Evolutionary conservation across 1,140 invertebrate species (phyloP), one percentile per base, ranked within the genome.

Genomic region (Drosophila gunungcola): DNA sequence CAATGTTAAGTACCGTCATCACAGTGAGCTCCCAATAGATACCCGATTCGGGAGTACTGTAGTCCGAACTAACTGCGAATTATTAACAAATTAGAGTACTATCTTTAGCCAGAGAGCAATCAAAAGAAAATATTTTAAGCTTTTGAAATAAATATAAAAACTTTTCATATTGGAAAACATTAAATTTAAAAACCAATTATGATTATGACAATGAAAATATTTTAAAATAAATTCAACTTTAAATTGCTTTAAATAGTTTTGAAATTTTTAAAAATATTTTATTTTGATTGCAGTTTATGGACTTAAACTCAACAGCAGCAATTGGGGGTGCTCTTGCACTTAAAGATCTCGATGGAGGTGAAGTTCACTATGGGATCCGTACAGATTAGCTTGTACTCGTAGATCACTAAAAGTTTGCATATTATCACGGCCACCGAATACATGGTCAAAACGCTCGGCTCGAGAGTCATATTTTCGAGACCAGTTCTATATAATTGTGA

Each of bases 221-320:
- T 21, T 21, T 21, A 21, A 21, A 21, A 21, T 21, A 21, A 21
- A 21, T 21, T 21, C 16, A 21, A 21, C 29, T 4, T 5, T 4
- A 29, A 29, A 29, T 29, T 6, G 3, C 4, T 5, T 1, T 29
- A 29, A 6, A 29, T 29, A 29, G 29, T 29, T 32, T 32, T 5
- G 1, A 51, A 39, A n/a, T 16, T 48, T 38, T 49, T 2, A 9
- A 10, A 25, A 61, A 41, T 39, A 48, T 41, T 6, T 10, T 16
- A 6, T 27, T 38, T 32, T 6, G 25, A 34, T 11, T 46, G 21
- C 10, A 9, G 3, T 27, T n/a, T 6, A 56, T 21, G 36, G 21
- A 36, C 5, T 13, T 5, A 16, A 27, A 32, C 72, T 73, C 41
- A 85, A 90, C 85, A 32, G 78, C 86, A 86, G 54, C 85, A 90